A percentile compares a stretch with the other conserved stretches of the same genome.
phyloP scores from a whole-genome alignment of 2,797 vertebrate genomes.

The Ctenochaetus hawaiiensis region DNA sequence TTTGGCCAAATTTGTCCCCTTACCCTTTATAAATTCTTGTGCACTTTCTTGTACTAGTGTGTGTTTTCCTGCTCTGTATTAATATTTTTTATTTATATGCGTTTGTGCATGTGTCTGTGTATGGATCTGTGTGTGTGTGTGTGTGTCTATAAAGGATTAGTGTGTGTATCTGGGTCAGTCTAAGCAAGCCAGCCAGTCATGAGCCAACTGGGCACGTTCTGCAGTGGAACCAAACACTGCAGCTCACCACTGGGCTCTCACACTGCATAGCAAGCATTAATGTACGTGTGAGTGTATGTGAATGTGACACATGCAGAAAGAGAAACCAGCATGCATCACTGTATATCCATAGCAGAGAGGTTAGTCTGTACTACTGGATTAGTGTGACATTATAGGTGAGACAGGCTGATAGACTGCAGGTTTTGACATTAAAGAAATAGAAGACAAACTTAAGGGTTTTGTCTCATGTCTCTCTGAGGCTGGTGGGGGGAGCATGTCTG shows the following conservation, averaged over 20 bases:
- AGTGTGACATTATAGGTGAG: constrained; percentile 13
- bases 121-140: constrained; percentile 23
- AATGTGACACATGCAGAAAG: constrained; percentile 14
- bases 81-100: constrained; percentile 21
- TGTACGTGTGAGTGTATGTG: constrained; percentile 12
- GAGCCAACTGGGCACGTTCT: constrained; percentile 72
- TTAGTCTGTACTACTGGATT: constrained; percentile 1
- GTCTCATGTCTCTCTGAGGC: not conserved
- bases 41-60: constrained; percentile 4
- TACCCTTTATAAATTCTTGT: constrained; percentile 31
- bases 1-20: constrained; percentile 11
- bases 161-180: constrained; percentile 83
- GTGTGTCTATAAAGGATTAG: constrained; percentile 74
- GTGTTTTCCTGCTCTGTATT: constrained; percentile 9
- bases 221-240: constrained; percentile 63
- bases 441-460: constrained; percentile 28
- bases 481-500: constrained; percentile 1
- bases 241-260: constrained; percentile 55
- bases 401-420: constrained; percentile 11
- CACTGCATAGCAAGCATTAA: constrained; percentile 53
- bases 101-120: not conserved
- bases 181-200: constrained; percentile 56
- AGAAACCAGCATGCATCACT: constrained; percentile 26
- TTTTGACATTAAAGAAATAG: constrained; percentile 43
- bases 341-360: constrained; percentile 20